Conservation (phyloP, 2,113 vertebrate species). For the Carassius auratus region DNA sequence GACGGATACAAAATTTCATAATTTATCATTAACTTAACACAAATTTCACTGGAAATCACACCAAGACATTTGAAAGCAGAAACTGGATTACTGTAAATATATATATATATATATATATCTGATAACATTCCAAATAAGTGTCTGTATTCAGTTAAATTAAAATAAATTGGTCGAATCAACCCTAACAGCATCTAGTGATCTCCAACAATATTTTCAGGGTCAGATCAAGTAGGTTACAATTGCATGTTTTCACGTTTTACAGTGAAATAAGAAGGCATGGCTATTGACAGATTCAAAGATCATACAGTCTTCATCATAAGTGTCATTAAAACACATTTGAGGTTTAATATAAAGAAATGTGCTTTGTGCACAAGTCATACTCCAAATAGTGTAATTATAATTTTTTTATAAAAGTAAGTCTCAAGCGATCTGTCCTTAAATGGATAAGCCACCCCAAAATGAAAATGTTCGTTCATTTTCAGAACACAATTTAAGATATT, state of each 20-base stretch:
- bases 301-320: too few species aligned
- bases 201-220: background rate
- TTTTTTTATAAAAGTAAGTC: too few species aligned
- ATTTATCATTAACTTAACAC: background rate
- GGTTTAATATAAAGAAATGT: too few species aligned
- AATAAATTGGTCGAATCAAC: background rate
- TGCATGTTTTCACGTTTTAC: background rate
- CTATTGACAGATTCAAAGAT: background rate
- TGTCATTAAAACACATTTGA: too few species aligned
- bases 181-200: background rate
- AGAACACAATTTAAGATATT: too few species aligned
- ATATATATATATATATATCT: background rate
- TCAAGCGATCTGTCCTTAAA: too few species aligned
- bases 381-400: too few species aligned
- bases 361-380: too few species aligned
- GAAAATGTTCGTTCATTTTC: too few species aligned
- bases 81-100: background rate
- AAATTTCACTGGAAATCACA: background rate
- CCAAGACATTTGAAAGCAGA: background rate
- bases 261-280: background rate
- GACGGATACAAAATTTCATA: background rate
- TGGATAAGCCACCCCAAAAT: too few species aligned
- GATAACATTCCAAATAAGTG: background rate
- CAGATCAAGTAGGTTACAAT: background rate
- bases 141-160: background rate